Percentiles rank a stretch among this genome's conserved stretches.
phyloP scores from a whole-genome alignment of 2,888 invertebrate species.

The Masnerella sp. region DNA sequence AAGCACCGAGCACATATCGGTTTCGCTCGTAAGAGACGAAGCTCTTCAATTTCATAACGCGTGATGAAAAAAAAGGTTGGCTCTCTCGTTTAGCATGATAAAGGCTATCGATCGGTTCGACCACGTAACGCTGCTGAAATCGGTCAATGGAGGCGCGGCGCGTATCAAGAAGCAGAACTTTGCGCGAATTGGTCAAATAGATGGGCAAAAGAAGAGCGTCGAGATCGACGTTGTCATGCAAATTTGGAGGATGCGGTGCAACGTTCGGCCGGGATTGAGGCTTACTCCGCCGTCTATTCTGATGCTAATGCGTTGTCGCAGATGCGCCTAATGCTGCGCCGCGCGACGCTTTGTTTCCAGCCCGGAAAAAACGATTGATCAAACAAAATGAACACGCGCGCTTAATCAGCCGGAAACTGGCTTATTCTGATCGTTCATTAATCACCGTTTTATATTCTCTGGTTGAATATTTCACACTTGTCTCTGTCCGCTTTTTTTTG shows the following conservation, averaged over 20 bases:
- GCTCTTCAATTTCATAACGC: conserved; percentile 2
- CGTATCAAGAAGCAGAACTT: conserved; percentile 29
- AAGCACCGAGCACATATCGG: not conserved
- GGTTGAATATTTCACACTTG: not conserved
- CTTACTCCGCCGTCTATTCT: conserved; percentile 82
- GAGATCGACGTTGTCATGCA: conserved; percentile 50
- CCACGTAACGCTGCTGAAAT: conserved; percentile 1
- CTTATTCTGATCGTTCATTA: conserved; percentile 15
- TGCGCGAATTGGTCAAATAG: conserved; percentile 30
- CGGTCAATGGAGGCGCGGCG: not conserved
- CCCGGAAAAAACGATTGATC: conserved; percentile 34
- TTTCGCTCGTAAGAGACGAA: no score
- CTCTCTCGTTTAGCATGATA: conserved; percentile 12
- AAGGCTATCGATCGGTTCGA: conserved; percentile 11
- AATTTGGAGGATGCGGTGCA: conserved; percentile 31
- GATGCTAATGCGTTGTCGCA: conserved; percentile 77
- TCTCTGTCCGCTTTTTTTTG: not conserved
- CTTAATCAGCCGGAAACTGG: conserved; percentile 13
- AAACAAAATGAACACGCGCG: conserved; percentile 18
- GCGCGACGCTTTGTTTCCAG: conserved; percentile 29
- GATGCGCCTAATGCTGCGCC: conserved; percentile 44
- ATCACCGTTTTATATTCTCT: conserved; percentile 4
- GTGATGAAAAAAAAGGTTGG: conserved; percentile 12
- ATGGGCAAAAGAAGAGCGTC: conserved; percentile 23
- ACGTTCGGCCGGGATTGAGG: conserved; percentile 46